Base-by-base conservation (phyloP, 2,888 invertebrate species). In the Ennomos erosarius region DNA sequence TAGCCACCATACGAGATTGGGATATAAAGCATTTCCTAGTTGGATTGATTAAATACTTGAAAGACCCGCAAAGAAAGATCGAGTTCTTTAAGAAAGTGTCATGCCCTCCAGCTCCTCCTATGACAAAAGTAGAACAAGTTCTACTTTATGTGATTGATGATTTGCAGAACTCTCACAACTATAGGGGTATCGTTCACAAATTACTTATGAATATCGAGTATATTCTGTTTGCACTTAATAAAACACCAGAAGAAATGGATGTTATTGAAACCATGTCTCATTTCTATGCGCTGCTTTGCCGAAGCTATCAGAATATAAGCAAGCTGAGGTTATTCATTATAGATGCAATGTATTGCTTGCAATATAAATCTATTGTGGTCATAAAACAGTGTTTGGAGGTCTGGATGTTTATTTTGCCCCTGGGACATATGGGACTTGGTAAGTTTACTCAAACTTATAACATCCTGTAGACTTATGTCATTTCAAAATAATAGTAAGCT, bases 281-380 rank as follows among this genome's bases (percentile, higher is more conserved):
- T 69, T 87, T 92, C 57, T 93, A 88, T 75, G 88, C 90, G 8
- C 69, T 88, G 10, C 60, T 90, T 12, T 93, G 93, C 67, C 81
- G 85, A 66, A 82, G 82, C 64, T 82, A 79, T 49, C 73, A 78
- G 46, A 72, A 81, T 47, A 83, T 79, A 59, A 82, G 79, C 59
- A 78, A 84, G 3, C 65, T 93, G 44, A 79, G 88, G 51, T 55
- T 83, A 6, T 92, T 93, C 55, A 78, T 92, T 54, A 64, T 92
- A 44, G 89, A 92, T 69, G 90, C 91, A 3, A 86, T 93, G 88
- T 93, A 93, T 65, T 91, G 90, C 60, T 77, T 90, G 34, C 82
- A 86, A 48, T 90, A 74, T 59, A 92, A 88, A 72, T 79, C 89
- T 1, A 73, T 89, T 10, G 75, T 83, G 8, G 70, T 93, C 2